Conservation (phyloP, 23 tunicate genomes). For the Trididemnum clinides region DNA sequence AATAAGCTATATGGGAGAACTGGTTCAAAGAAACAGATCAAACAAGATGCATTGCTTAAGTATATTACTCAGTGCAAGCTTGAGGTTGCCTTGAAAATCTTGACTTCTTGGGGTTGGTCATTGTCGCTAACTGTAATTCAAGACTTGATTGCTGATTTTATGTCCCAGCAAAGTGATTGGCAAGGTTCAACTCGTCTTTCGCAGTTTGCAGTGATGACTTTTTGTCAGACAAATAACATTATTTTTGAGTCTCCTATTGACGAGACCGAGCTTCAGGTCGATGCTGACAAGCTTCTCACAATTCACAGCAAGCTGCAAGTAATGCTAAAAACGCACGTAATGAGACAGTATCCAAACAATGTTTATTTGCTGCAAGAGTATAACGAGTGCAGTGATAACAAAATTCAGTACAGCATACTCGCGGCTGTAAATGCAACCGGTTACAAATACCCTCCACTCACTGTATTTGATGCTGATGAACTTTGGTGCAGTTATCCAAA, state of each 20-base stretch:
- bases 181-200: neutral
- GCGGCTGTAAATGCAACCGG: constrained; percentile 58
- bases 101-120: constrained; percentile 8
- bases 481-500: constrained; percentile 26
- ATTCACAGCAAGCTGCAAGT: constrained; percentile 32
- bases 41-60: neutral
- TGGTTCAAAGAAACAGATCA: neutral
- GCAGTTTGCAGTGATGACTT: neutral
- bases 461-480: constrained; percentile 7
- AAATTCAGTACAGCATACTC: neutral
- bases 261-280: neutral
- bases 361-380: constrained; percentile 44
- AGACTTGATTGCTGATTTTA: neutral
- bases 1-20: neutral
- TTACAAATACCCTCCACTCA: constrained; percentile 28
- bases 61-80: neutral
- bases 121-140: neutral
- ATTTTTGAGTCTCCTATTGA: neutral
- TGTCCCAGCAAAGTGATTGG: neutral
- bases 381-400: neutral
- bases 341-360: constrained; percentile 28
- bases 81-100: neutral
- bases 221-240: neutral
- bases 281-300: constrained; percentile 8
- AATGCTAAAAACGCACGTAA: neutral